Evolutionary conservation across 2,113 vertebrate species (phyloP).

Genomic region (Ageneiosus marmoratus): DNA sequence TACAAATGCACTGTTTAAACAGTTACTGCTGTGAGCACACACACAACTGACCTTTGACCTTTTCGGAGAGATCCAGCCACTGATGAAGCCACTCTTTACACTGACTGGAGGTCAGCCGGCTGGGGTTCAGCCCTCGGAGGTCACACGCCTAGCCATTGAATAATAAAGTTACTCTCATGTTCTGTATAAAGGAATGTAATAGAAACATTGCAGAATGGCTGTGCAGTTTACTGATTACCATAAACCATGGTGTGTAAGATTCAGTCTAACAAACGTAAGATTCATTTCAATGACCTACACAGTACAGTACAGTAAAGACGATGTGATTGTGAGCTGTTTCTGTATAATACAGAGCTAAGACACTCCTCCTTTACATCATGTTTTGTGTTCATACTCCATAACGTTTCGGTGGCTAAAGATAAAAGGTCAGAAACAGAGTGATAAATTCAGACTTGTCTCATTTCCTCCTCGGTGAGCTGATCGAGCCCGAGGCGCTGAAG

Average conservation of each 20-base stretch:
- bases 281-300: not conserved
- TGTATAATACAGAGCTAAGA: not conserved
- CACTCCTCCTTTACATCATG: not conserved
- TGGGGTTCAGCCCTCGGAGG: constrained; percentile 74
- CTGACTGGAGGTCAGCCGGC: constrained; percentile 55
- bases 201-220: not conserved
- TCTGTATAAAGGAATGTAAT: not conserved
- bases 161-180: not conserved
- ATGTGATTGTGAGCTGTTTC: not conserved
- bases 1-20: not conserved
- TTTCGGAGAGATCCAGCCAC: constrained; percentile 75
- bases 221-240: not conserved
- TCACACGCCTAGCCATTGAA: constrained; percentile 74
- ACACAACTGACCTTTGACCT: constrained; percentile 70
- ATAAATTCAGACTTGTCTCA: constrained; percentile 67
- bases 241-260: not conserved
- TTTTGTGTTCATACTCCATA: too few relatives aligned
- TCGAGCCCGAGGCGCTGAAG: constrained; percentile 66
- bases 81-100: constrained; percentile 77
- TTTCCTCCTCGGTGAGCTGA: constrained; percentile 73
- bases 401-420: too few relatives aligned
- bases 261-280: not conserved
- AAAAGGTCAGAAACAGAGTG: not conserved
- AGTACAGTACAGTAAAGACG: not conserved
- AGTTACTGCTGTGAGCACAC: not conserved